Evolutionary conservation across 2,797 vertebrate species (phyloP), one percentile per base, ranked within the genome.

Genomic region (Liasis olivaceus): DNA sequence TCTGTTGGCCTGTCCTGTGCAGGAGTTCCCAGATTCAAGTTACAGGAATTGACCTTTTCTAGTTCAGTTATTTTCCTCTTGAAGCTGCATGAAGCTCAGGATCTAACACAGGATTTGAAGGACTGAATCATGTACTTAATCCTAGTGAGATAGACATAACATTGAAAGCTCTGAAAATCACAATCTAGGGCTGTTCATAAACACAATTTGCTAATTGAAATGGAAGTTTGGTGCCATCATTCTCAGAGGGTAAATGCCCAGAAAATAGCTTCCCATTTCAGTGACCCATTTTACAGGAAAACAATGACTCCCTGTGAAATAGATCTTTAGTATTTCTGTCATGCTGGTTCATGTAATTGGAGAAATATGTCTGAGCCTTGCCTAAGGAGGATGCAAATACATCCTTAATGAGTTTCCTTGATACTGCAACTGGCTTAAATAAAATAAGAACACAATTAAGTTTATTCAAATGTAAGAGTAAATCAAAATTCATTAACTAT

Each of bases 401-500:
- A 96, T 66, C 60, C 94, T 95, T 96, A 96, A 96, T 96, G 95
- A 96, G 89, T 95, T 95, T 95, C 87, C 66, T 93, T 96, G 95
- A 94, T 94, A 93, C 63, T 93, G 91, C 56, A 94, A 93, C 95
- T 96, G 93, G 90, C 91, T 96, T 95, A 96, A 95, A 93, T 95
- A 96, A 96, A 96, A 95, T 92, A 96, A 94, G 92, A 95, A 96
- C 94, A 95, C 90, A 96, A 95, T 96, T 93, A 96, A 93, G 91
- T 72, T 95, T 95, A 94, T 95, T 96, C 94, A 94, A 93, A 97
- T 95, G 81, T 94, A 94, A 96, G 94, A 90, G 54, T 95, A 93
- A 96, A 94, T 92, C 94, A 94, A 89, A 95, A 96, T 96, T 81
- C 86, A 94, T 96, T 94, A 96, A 89, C 92, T 92, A 92, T 95